phyloP scores from a whole-genome alignment of 2,888 invertebrate genomes.

The Tenthredo amoena region DNA sequence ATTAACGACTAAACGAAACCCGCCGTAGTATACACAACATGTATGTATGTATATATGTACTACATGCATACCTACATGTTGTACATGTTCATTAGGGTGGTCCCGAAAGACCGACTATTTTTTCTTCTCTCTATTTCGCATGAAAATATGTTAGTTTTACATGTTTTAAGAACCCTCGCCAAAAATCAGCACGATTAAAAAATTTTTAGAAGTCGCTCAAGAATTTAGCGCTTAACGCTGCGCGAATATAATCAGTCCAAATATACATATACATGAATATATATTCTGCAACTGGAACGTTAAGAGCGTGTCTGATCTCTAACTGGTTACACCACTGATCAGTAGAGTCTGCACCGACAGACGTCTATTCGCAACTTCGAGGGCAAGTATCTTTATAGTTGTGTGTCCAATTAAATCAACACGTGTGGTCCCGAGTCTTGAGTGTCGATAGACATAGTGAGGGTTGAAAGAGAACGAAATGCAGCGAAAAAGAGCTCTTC shows the following conservation, averaged over 20 bases:
- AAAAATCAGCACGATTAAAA: no score
- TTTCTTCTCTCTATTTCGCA: no score
- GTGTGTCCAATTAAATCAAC: constrained; percentile 31
- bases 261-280: neutral
- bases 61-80: neutral
- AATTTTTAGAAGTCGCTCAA: no score
- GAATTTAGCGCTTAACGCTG: neutral
- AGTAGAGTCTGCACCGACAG: neutral
- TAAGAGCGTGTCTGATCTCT: neutral
- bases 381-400: constrained; percentile 7
- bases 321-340: neutral
- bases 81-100: neutral
- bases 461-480: neutral
- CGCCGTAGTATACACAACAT: neutral
- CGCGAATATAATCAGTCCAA: neutral
- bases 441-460: constrained; percentile 1
- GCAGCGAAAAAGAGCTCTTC: neutral
- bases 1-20: constrained; percentile 14
- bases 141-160: no score
- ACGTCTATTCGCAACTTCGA: neutral
- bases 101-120: no score
- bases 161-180: no score
- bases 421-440: neutral
- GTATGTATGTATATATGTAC: neutral
- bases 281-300: neutral